phyloP scores from a whole-genome alignment of 2,797 vertebrate species.

The Megalops cyprinoides region DNA sequence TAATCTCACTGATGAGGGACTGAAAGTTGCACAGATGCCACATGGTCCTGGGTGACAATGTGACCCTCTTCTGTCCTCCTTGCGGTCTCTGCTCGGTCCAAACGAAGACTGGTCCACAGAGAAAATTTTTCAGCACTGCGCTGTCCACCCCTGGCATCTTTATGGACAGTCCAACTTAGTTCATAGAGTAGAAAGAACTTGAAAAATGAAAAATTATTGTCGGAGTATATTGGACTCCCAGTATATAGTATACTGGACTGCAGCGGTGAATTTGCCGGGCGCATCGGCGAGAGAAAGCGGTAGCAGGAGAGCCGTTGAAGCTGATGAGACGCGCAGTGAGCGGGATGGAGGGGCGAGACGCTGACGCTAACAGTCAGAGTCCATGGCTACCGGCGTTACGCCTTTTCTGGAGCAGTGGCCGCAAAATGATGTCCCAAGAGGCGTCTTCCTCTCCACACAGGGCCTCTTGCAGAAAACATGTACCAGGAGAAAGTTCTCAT shows the following conservation, averaged over 20 bases:
- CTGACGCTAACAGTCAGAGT: constrained; percentile 75
- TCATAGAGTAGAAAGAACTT: too few relatives aligned
- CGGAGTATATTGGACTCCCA: too few relatives aligned
- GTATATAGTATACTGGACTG: too few relatives aligned
- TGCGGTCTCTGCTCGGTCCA: too few relatives aligned
- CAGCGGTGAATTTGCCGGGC: neutral
- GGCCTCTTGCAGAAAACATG: constrained; percentile 42
- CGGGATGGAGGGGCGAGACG: constrained; percentile 40
- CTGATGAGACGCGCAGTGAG: constrained; percentile 38
- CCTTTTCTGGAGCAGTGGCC: constrained; percentile 43
- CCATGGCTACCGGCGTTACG: constrained; percentile 73
- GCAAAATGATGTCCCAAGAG: constrained; percentile 52
- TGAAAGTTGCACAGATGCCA: too few relatives aligned
- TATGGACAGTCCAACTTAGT: constrained; percentile 37
- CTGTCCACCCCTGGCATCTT: neutral
- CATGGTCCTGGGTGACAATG: too few relatives aligned
- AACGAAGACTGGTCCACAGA: constrained; percentile 2
- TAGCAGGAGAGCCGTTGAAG: constrained; percentile 18
- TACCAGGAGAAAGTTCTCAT: constrained; percentile 24
- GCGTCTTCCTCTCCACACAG: constrained; percentile 53
- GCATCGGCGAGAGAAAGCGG: too few relatives aligned
- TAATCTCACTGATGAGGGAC: constrained; percentile 13
- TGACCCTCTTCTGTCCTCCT: too few relatives aligned
- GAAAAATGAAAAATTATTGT: too few relatives aligned
- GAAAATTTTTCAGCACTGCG: constrained; percentile 11